Evolutionary conservation across 2,888 invertebrate species (phyloP).

Genomic region (Pammene fasciana): DNA sequence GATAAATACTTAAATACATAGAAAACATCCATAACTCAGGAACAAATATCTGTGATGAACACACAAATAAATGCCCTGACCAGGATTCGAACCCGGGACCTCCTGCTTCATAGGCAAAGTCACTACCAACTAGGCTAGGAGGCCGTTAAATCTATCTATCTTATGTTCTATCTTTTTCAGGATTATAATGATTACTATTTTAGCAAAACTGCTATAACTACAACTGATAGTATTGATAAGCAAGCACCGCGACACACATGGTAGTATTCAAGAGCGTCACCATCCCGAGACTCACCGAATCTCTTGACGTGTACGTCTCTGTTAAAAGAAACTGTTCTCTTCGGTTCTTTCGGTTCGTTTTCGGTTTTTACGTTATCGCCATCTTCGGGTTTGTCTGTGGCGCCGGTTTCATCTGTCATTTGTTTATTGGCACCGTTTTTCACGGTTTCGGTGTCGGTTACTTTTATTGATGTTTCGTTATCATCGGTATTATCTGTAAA

Average conservation of each 20-base stretch:
- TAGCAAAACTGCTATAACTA: not conserved
- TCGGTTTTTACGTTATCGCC: slow-evolving; percentile 64
- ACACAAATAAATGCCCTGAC: too few relatives aligned
- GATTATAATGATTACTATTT: not conserved
- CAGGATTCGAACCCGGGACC: too few relatives aligned
- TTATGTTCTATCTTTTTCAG: too few relatives aligned
- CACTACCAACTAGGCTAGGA: too few relatives aligned
- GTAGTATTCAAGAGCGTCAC: slow-evolving; percentile 47
- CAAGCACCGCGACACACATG: not conserved
- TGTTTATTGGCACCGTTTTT: slow-evolving; percentile 65
- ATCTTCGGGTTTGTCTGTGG: slow-evolving; percentile 70
- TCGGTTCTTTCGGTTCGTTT: slow-evolving; percentile 74
- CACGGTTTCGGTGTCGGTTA: slow-evolving; percentile 53
- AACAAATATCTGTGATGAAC: too few relatives aligned
- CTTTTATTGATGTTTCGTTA: slow-evolving; percentile 62
- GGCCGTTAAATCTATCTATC: too few relatives aligned
- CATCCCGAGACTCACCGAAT: slow-evolving; percentile 87
- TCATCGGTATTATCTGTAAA: slow-evolving; percentile 77
- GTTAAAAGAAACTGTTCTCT: slow-evolving; percentile 93
- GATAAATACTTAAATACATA: too few relatives aligned
- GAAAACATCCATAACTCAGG: too few relatives aligned
- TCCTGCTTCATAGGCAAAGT: too few relatives aligned
- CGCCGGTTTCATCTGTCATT: slow-evolving; percentile 77
- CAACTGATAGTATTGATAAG: too few relatives aligned
- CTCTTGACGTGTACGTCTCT: slow-evolving; percentile 95